These are phyloP conservation scores for Turnix velox DNA, from an alignment of 2,113 vertebrate species.

Conservation along the genomic window DNA sequence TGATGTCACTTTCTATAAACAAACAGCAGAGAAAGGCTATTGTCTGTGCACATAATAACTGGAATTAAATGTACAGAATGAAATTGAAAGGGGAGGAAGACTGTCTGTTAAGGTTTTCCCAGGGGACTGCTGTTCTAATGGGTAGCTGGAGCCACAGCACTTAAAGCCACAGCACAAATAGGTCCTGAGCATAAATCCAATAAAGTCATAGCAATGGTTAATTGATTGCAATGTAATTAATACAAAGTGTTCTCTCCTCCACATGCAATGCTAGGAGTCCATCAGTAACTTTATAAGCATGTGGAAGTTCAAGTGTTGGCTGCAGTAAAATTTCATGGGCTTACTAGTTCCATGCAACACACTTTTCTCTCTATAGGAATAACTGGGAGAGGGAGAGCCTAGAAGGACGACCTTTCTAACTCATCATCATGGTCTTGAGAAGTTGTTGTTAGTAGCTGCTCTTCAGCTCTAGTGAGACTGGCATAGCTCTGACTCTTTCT, in stretches of 20 bases:
- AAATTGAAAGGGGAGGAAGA: neutral
- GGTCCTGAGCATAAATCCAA: neutral
- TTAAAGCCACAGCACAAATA: neutral
- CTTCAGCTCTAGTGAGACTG: neutral
- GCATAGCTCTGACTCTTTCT: neutral
- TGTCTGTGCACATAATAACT: neutral
- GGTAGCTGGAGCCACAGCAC: neutral
- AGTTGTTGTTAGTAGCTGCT: neutral
- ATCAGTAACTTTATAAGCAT: neutral
- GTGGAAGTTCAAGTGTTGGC: neutral
- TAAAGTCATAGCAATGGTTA: neutral
- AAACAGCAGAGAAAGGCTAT: neutral
- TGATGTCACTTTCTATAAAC: slow-evolving; percentile 9
- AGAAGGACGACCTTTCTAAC: neutral
- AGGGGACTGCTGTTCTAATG: neutral
- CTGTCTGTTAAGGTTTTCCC: neutral
- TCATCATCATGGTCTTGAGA: neutral
- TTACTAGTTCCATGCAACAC: neutral
- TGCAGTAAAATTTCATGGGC: neutral
- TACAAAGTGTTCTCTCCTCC: neutral
- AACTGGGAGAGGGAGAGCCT: neutral
- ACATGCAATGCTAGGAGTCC: neutral
- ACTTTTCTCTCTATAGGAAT: neutral
- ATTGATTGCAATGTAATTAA: neutral
- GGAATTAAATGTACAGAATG: neutral